These are phyloP conservation scores for Aphaenogaster rudis DNA, from an alignment of 1,140 invertebrate species.

Conservation along the genomic window DNA sequence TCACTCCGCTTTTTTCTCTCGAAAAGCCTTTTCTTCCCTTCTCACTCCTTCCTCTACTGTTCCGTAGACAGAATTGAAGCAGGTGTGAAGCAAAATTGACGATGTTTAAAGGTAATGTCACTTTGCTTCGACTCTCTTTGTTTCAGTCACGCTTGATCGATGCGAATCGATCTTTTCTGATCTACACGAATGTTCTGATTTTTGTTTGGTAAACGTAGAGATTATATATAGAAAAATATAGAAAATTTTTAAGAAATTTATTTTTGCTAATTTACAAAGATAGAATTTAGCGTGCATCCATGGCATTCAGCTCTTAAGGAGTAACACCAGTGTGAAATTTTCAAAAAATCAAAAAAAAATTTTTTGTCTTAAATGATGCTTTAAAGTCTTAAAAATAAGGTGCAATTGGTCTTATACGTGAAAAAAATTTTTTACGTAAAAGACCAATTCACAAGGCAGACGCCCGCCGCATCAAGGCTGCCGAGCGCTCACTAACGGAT, in stretches of 20 bases:
- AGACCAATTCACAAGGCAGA: too few relatives aligned
- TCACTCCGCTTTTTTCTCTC: not conserved
- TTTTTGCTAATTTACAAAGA: slow-evolving; percentile 1
- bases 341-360: too few relatives aligned
- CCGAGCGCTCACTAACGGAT: too few relatives aligned
- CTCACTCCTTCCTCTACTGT: not conserved
- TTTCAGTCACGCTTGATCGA: slow-evolving; percentile 9
- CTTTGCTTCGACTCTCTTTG: not conserved
- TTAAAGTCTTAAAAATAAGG: too few relatives aligned
- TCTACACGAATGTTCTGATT: not conserved
- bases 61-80: slow-evolving; percentile 37
- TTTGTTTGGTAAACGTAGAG: not conserved
- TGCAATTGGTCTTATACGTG: too few relatives aligned
- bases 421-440: too few relatives aligned
- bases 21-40: slow-evolving; percentile 13
- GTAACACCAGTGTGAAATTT: too few relatives aligned
- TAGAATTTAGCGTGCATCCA: not conserved
- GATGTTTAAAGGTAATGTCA: slow-evolving; percentile 8
- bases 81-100: slow-evolving; percentile 1
- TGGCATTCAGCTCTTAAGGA: not conserved
- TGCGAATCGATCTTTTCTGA: not conserved
- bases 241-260: not conserved
- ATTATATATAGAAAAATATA: not conserved
- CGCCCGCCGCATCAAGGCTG: too few relatives aligned
- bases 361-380: too few relatives aligned